Evolutionary conservation across 2,888 invertebrate genomes (phyloP).

Genomic region (Oconnorella tubifera): DNA sequence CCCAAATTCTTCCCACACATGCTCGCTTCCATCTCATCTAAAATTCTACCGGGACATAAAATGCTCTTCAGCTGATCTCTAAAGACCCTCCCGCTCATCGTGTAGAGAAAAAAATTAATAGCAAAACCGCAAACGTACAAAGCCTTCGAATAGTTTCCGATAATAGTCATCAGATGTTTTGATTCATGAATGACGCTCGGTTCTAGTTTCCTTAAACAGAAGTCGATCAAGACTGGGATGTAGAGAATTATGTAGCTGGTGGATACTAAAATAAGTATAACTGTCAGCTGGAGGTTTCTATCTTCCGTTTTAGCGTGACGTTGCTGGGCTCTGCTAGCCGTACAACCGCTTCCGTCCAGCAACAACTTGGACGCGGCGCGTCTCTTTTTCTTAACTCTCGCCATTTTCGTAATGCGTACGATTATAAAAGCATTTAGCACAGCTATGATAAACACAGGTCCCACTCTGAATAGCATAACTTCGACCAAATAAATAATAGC

Average conservation of each 20-base stretch:
- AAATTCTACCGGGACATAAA: constrained; percentile 19
- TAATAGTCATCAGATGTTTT: constrained; percentile 16
- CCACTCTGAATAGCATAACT: constrained; percentile 28
- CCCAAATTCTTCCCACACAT: background rate
- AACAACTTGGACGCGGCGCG: constrained; percentile 8
- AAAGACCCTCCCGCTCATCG: constrained; percentile 36
- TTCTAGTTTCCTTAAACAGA: constrained; percentile 22
- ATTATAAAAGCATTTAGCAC: constrained; percentile 38
- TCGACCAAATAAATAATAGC: constrained; percentile 30
- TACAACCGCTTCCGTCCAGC: background rate
- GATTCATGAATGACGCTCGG: constrained; percentile 8
- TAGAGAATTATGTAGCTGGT: constrained; percentile 36
- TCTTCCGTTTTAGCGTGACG: constrained; percentile 24
- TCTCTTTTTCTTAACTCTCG: constrained; percentile 11
- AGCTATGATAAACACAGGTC: constrained; percentile 36
- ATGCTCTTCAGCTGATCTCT: constrained; percentile 34
- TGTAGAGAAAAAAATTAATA: constrained; percentile 40
- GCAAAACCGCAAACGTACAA: constrained; percentile 37
- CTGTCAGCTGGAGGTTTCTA: constrained; percentile 33
- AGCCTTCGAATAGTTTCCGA: constrained; percentile 31
- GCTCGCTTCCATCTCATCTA: background rate
- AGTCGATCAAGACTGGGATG: constrained; percentile 34
- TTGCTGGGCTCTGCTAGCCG: background rate
- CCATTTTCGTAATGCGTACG: constrained; percentile 25
- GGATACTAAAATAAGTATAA: constrained; percentile 38